Percentiles rank a stretch among this genome's conserved stretches.
These are phyloP conservation scores for Diachasma alloeum DNA, from an alignment of 1,140 invertebrate genomes.

Conservation along the genomic window DNA sequence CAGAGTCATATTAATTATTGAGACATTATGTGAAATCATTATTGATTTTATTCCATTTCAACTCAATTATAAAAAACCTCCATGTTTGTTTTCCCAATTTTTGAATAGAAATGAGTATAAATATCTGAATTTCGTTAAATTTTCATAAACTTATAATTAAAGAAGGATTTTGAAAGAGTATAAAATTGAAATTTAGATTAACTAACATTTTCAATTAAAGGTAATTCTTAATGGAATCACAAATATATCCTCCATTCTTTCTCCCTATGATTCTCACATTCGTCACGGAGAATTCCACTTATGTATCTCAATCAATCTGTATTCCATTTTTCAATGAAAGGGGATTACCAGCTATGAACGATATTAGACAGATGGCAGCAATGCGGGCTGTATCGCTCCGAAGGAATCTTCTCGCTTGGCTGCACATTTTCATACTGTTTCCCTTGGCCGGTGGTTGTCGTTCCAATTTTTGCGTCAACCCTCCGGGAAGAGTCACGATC, in stretches of 20 bases:
- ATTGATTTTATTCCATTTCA: no score
- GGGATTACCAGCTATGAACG: neutral
- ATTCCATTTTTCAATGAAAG: neutral
- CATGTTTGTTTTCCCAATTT: no score
- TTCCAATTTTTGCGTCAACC: conserved; percentile 11
- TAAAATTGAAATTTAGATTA: no score
- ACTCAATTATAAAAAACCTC: no score
- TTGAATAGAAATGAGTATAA: no score
- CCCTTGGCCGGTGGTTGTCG: conserved; percentile 23
- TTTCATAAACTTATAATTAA: no score
- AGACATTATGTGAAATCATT: no score
- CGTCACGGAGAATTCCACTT: neutral
- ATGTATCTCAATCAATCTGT: conserved; percentile 20
- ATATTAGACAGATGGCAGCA: conserved; percentile 40
- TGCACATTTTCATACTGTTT: conserved; percentile 36
- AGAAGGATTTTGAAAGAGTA: no score
- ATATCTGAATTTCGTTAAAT: no score
- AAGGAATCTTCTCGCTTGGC: conserved; percentile 38
- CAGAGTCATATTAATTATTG: neutral
- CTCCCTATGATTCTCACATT: neutral
- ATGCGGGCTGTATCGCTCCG: conserved; percentile 41
- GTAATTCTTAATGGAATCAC: neutral
- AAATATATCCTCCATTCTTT: neutral
- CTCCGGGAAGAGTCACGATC: neutral
- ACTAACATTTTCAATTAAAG: no score